Base-by-base conservation (phyloP, 2,888 invertebrate species). In the Drosophila affinis region DNA sequence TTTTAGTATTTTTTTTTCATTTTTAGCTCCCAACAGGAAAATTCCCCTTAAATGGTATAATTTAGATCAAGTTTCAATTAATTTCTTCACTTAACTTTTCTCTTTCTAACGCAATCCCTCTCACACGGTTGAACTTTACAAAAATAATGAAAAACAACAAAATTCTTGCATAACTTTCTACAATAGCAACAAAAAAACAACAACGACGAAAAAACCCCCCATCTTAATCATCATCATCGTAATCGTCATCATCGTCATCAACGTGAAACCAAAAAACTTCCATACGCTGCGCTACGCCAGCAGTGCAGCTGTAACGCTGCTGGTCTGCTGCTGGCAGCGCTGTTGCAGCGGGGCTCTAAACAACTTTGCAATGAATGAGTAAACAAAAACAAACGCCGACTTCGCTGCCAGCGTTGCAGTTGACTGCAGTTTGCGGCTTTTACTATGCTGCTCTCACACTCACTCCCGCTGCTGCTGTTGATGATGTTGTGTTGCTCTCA, bases 331-430 rank as follows among this genome's bases (percentile, higher is more conserved):
- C 12, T 34, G 34, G 34, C 34, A 14, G 34, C 34, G 34, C 34
- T 14, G 34, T 5, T 34, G 34, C 34, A 14, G 34, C 12, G 34
- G 34, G 79, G 75, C 76, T 72, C 71, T 83, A 86, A 85, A 82
- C 81, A 87, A 29, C 29, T 9, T 29, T 29, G 29, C 29, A 77
- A 84, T 87, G 82, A 88, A 88, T 87, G 79, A 87, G 79, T 83
- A 81, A 78, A 87, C 87, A 89, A 87, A 83, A 84, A 78, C 85
- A 78, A 87, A 84, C 88, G 85, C 47, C 57, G 68, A 62, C 83
- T 68, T 73, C 78, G 72, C 74, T 55, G 85, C 54, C 57, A 68
- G 63, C 71, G 65, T 62, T 58, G 55, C 57, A 48, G 56, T 57
- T 49, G 39, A 32, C 51, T 61, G 65, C 65, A 53, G 45, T 56